Evolutionary conservation across 2,888 invertebrate species (phyloP).

Genomic region (Priocnemis perturbator): DNA sequence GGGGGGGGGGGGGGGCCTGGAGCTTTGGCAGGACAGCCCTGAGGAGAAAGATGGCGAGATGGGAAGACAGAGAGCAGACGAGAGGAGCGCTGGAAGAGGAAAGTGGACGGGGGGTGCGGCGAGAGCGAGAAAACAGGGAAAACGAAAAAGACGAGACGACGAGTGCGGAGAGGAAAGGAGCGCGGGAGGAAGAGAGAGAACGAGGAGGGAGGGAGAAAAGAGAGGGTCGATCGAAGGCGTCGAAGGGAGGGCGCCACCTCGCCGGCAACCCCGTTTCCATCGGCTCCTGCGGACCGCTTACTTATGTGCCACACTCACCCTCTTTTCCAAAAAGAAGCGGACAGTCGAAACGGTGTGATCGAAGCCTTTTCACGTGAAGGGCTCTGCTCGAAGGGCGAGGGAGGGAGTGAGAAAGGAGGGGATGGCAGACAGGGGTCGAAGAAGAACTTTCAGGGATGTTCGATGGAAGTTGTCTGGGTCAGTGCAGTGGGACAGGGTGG

Average conservation of each 20-base stretch:
- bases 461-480: conserved; percentile 16
- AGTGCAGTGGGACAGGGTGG: conserved; percentile 12
- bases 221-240: conserved; percentile 66
- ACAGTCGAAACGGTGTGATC: background rate
- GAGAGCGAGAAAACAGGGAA: no score
- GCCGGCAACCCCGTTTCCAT: conserved; percentile 55
- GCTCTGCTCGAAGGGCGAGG: background rate
- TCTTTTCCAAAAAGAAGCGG: background rate
- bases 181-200: conserved; percentile 3
- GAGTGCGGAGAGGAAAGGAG: background rate
- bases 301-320: background rate
- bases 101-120: no score
- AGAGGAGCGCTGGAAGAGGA: background rate
- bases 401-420: background rate
- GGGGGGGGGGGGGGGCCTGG: no score
- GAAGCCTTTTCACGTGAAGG: background rate
- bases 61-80: background rate
- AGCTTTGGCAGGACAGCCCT: no score
- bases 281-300: conserved; percentile 17
- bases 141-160: no score
- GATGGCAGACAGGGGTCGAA: background rate
- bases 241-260: conserved; percentile 69
- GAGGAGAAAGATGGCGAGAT: no score
- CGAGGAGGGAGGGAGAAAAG: conserved; percentile 30
- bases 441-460: background rate